Conservation (phyloP, 92 coral and sea anemone species). For the Metridium senile region DNA sequence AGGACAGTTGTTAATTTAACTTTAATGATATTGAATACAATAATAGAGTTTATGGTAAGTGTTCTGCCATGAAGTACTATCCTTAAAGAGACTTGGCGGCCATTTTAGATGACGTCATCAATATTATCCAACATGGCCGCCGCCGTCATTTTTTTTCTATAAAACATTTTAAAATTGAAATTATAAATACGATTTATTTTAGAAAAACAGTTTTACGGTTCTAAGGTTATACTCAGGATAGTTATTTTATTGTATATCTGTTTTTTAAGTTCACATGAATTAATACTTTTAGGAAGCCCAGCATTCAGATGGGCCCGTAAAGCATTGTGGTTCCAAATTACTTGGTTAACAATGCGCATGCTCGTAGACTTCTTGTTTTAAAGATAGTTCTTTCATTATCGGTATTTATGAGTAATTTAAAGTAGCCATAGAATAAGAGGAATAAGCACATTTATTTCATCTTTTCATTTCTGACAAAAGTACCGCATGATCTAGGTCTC, state of each 20-base stretch:
- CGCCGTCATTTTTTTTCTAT: background rate
- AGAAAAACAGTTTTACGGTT: background rate
- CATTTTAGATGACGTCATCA: conserved; percentile 14
- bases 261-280: background rate
- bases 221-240: background rate
- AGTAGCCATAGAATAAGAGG: background rate
- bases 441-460: no score
- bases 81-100: background rate
- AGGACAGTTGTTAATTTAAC: background rate
- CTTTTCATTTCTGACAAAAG: no score
- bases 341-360: background rate
- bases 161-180: no score
- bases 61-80: background rate
- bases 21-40: background rate
- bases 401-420: background rate
- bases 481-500: background rate
- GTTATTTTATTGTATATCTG: background rate
- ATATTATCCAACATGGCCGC: conserved; percentile 3
- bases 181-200: background rate
- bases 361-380: background rate
- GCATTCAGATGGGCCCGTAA: no score
- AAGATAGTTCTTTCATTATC: background rate
- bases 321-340: background rate
- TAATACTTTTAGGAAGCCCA: no score
- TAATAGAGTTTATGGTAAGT: no score